Evolutionary conservation across 2,797 vertebrate species (phyloP).

Genomic region (Enteromius mattozi): DNA sequence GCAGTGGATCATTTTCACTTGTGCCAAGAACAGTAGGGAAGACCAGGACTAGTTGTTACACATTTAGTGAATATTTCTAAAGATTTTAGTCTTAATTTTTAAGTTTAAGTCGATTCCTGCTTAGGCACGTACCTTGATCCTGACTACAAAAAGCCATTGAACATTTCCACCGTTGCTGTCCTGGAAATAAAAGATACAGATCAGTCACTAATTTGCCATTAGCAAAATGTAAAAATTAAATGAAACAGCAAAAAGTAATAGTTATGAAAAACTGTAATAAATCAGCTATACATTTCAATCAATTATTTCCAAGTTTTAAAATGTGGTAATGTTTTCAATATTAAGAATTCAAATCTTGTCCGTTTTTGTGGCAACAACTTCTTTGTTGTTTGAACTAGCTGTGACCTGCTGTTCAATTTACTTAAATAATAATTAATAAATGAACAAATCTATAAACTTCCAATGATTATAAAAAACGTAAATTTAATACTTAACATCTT

Average conservation of each 20-base stretch:
- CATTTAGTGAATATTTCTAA: not conserved
- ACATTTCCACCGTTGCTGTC: not conserved
- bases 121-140: not conserved
- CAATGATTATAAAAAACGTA: not conserved
- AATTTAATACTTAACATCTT: not conserved
- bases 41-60: not conserved
- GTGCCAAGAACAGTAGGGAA: constrained; percentile 21
- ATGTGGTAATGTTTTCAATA: not conserved
- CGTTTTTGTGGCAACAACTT: not conserved
- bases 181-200: not conserved
- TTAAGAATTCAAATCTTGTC: not conserved
- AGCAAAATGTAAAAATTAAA: not conserved
- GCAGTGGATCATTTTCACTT: constrained; percentile 38
- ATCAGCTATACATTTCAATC: not conserved
- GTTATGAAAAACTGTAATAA: not conserved
- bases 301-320: not conserved
- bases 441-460: not conserved
- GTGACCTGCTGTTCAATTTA: not conserved
- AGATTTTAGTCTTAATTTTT: not conserved
- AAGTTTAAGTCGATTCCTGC: not conserved
- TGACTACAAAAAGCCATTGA: not conserved
- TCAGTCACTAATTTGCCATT: not conserved
- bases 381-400: not conserved
- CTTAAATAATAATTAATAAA: not conserved
- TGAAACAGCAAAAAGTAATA: not conserved